These are phyloP conservation scores for Siniperca chuatsi DNA, from an alignment of 2,113 vertebrate species.

Conservation along the genomic window DNA sequence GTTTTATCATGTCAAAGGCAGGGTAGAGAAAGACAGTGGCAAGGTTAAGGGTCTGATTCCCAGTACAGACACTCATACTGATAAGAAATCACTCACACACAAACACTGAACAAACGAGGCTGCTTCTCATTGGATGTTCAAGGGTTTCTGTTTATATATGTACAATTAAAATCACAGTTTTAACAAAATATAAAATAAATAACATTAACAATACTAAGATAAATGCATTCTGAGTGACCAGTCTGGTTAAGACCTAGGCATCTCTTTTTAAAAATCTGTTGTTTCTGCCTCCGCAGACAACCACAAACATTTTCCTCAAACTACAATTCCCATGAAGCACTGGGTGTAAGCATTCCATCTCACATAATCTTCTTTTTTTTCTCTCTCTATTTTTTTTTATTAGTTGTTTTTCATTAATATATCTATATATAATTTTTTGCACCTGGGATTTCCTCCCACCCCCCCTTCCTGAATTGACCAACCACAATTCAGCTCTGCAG, in stretches of 20 bases:
- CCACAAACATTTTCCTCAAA: conserved; percentile 59
- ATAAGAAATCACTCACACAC: neutral
- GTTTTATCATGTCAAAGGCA: neutral
- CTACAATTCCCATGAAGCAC: conserved; percentile 68
- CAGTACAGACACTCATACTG: neutral
- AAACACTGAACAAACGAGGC: conserved; percentile 41
- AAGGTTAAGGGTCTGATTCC: neutral
- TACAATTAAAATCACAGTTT: conserved; percentile 83
- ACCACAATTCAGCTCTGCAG: conserved; percentile 63
- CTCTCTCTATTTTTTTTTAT: conserved; percentile 32
- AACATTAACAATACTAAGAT: conserved; percentile 83
- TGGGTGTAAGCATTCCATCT: conserved; percentile 59
- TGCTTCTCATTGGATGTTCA: conserved; percentile 60
- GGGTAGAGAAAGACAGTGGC: neutral
- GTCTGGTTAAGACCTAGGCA: conserved; percentile 64
- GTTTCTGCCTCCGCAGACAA: conserved; percentile 47
- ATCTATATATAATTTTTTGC: conserved; percentile 61
- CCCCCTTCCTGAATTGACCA: conserved; percentile 65
- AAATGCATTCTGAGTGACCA: conserved; percentile 76
- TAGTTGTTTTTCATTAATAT: conserved; percentile 20
- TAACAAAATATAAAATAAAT: conserved; percentile 87
- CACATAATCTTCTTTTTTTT: conserved; percentile 28
- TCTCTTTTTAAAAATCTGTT: conserved; percentile 33
- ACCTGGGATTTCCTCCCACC: conserved; percentile 73
- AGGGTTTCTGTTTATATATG: conserved; percentile 78